Evolutionary conservation across 2,888 invertebrate genomes (phyloP).

Genomic region (Melitaea athalia): DNA sequence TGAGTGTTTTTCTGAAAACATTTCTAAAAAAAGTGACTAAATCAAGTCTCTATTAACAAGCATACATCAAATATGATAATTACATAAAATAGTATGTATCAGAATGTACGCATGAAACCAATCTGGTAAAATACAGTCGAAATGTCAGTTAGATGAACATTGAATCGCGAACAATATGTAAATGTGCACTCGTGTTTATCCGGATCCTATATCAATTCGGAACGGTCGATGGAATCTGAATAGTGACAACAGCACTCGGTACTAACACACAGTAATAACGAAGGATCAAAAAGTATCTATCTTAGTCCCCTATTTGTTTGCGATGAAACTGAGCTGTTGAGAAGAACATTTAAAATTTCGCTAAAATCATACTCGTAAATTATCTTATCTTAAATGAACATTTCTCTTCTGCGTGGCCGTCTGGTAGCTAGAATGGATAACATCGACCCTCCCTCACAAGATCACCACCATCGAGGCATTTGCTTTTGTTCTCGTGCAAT

Average conservation of each 20-base stretch:
- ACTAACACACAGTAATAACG: constrained; percentile 71
- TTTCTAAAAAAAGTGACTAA: background rate
- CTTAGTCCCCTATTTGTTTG: constrained; percentile 64
- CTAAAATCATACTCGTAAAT: constrained; percentile 82
- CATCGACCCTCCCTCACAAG: constrained; percentile 76
- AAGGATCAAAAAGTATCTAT: constrained; percentile 50
- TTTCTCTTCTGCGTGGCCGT: constrained; percentile 78
- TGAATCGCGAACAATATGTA: constrained; percentile 60
- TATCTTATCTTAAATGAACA: constrained; percentile 81
- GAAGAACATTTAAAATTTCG: constrained; percentile 62
- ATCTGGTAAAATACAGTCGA: background rate
- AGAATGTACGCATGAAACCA: background rate
- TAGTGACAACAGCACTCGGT: constrained; percentile 62
- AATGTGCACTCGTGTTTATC: constrained; percentile 58
- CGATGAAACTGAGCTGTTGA: constrained; percentile 44
- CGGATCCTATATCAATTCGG: constrained; percentile 65
- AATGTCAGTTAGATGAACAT: constrained; percentile 41
- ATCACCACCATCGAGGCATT: constrained; percentile 81
- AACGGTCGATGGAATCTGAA: constrained; percentile 60
- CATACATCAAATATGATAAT: background rate
- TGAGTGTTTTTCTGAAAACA: constrained; percentile 14
- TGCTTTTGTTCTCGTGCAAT: constrained; percentile 81
- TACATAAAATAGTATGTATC: background rate
- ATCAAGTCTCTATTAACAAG: background rate
- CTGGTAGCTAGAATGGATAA: constrained; percentile 78